A percentile compares a stretch with the other conserved stretches of the same genome.
phyloP scores from a whole-genome alignment of 2,888 invertebrate genomes.

The Lasioglossum calceatum region DNA sequence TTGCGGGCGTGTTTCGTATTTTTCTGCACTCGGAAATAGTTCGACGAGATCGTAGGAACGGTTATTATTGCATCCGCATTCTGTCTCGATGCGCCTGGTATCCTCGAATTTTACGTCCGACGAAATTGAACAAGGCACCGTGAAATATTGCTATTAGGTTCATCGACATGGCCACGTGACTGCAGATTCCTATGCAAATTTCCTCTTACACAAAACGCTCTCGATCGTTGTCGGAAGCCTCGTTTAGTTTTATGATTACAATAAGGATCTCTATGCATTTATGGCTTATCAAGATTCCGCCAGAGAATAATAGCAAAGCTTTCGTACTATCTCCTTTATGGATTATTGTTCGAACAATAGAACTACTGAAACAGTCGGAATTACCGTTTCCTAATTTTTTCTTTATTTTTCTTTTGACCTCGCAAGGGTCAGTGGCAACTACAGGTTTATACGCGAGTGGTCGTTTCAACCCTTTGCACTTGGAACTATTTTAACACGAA shows the following conservation, averaged over 20 bases:
- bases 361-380: not conserved
- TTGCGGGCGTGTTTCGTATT: conserved; percentile 43
- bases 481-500: too few species aligned
- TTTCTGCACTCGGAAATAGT: conserved; percentile 36
- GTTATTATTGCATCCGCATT: conserved; percentile 39
- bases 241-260: not conserved
- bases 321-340: not conserved
- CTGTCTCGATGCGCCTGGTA: conserved; percentile 1
- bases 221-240: not conserved
- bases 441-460: too few species aligned
- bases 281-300: not conserved
- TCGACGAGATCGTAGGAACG: conserved; percentile 25
- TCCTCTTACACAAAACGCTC: not conserved
- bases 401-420: too few species aligned
- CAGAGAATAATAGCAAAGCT: not conserved
- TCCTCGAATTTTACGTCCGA: not conserved
- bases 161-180: not conserved
- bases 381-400: too few species aligned
- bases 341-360: not conserved
- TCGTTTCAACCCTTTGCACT: too few species aligned
- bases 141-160: not conserved
- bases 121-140: not conserved
- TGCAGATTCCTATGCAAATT: not conserved
- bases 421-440: too few species aligned
- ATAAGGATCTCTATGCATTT: not conserved